phyloP scores from a whole-genome alignment of 1,140 invertebrate species.

The Galendromus occidentalis region DNA sequence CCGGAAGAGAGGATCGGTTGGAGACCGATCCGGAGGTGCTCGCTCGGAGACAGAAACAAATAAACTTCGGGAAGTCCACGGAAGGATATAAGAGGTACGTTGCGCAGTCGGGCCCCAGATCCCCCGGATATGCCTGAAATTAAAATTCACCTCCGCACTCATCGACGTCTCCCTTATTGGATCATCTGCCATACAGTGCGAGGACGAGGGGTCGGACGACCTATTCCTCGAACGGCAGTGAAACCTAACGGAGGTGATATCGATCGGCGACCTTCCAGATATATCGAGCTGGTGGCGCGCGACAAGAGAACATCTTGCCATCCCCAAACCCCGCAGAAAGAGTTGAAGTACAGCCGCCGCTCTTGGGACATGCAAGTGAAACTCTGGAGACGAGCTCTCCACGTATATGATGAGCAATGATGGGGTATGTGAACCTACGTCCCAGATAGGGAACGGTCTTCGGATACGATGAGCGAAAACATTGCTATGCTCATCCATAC shows the following conservation, averaged over 20 bases:
- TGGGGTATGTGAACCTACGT: not conserved
- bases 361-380: conserved; percentile 65
- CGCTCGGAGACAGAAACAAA: conserved; percentile 64
- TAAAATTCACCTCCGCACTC: too few relatives aligned
- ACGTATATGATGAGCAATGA: conserved; percentile 47
- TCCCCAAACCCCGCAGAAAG: conserved; percentile 68
- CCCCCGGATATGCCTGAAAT: not conserved
- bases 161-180: not conserved
- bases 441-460: not conserved
- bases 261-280: not conserved
- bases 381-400: conserved; percentile 62
- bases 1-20: conserved; percentile 21
- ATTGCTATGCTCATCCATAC: too few relatives aligned
- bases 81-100: conserved; percentile 61
- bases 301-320: conserved; percentile 42
- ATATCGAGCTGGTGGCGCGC: conserved; percentile 28
- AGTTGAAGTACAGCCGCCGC: conserved; percentile 60
- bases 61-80: conserved; percentile 87
- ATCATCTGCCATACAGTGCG: not conserved
- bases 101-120: not conserved
- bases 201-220: not conserved
- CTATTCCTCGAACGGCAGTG: not conserved
- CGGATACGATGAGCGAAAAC: not conserved
- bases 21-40: conserved; percentile 52
- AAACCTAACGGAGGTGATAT: not conserved